phyloP scores from a whole-genome alignment of 2,888 invertebrate genomes.

The Rotaria macrura region DNA sequence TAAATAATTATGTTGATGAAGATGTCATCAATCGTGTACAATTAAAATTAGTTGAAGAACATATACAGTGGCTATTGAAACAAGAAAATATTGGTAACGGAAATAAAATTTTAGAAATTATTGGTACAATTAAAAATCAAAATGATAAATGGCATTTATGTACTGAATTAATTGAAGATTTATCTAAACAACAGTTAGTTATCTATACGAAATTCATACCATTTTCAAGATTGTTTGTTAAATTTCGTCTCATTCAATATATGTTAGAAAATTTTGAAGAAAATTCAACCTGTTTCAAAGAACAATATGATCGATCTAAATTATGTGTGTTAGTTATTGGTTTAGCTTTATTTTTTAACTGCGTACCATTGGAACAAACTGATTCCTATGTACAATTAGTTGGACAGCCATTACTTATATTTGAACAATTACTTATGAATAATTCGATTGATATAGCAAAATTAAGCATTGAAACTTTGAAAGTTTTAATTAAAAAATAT shows the following conservation, averaged over 20 bases:
- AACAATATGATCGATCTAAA: background rate
- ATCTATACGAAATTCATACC: background rate
- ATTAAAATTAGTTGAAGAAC: slow-evolving; percentile 17
- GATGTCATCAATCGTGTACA: background rate
- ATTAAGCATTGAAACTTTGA: slow-evolving; percentile 24
- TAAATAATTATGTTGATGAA: background rate
- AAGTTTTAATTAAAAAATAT: slow-evolving; percentile 2
- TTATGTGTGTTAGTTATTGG: background rate
- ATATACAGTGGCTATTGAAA: background rate
- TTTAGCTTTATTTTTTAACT: slow-evolving; percentile 10
- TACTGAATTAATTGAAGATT: background rate
- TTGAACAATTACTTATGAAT: slow-evolving; percentile 79
- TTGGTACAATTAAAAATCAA: background rate
- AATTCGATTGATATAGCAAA: slow-evolving; percentile 46
- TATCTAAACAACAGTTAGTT: background rate
- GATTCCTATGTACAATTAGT: slow-evolving; percentile 41
- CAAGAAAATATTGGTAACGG: background rate
- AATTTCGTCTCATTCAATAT: slow-evolving; percentile 17
- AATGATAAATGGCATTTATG: slow-evolving; percentile 19
- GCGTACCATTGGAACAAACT: slow-evolving; percentile 10
- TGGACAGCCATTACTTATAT: slow-evolving; percentile 60
- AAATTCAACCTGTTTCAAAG: background rate
- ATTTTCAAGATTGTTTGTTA: background rate
- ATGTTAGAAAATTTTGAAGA: background rate
- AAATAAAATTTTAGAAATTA: background rate